Percentiles rank a stretch among this genome's conserved stretches.
These are phyloP conservation scores for Holacanthella duospinosa DNA, from an alignment of 2,888 invertebrate genomes.

Conservation along the genomic window DNA sequence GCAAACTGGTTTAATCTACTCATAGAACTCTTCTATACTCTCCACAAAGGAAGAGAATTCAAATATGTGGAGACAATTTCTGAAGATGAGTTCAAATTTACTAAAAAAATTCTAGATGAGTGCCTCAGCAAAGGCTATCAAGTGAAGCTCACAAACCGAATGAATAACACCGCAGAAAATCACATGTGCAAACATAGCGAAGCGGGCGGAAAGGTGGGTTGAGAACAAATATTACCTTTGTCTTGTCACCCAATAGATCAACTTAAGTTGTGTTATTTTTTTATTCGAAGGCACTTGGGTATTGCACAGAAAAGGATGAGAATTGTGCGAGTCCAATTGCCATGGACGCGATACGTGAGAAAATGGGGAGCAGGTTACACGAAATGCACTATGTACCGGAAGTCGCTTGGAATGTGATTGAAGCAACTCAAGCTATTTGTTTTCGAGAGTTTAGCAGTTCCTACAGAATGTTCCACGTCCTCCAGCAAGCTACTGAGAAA, in stretches of 20 bases:
- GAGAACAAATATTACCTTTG: not conserved
- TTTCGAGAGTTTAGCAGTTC: conserved; percentile 29
- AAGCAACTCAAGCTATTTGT: conserved; percentile 28
- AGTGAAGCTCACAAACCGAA: conserved; percentile 2
- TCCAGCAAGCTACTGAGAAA: conserved; percentile 29
- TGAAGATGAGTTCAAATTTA: conserved; percentile 25
- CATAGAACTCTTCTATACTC: conserved; percentile 18
- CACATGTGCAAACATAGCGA: not conserved
- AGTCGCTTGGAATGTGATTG: conserved; percentile 31
- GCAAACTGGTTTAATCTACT: not conserved
- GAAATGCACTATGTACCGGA: conserved; percentile 27
- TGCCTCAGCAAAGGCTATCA: conserved; percentile 12
- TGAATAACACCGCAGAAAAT: not conserved
- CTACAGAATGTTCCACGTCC: conserved; percentile 32
- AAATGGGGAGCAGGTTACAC: conserved; percentile 4
- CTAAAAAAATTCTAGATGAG: conserved; percentile 21
- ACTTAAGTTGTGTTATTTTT: not conserved
- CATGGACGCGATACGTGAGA: not conserved
- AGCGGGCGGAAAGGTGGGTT: not conserved
- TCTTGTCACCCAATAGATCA: not conserved
- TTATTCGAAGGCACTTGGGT: not conserved
- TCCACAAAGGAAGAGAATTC: conserved; percentile 27
- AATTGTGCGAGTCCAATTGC: conserved; percentile 16
- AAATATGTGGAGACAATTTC: conserved; percentile 23
- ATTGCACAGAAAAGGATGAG: conserved; percentile 13